Conservation (phyloP, 2,113 vertebrate species). For the Ochotona princeps region DNA sequence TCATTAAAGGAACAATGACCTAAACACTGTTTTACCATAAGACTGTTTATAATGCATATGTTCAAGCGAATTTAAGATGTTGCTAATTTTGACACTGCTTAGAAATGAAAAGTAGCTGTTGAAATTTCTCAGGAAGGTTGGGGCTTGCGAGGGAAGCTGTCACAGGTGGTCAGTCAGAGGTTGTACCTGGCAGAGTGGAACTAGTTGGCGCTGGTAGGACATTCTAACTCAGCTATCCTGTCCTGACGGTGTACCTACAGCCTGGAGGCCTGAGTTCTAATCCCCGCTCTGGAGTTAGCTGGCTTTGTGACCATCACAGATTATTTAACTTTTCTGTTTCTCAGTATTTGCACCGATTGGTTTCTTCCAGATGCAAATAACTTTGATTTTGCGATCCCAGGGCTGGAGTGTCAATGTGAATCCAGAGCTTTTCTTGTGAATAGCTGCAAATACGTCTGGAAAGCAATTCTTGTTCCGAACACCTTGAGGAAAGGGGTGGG, state of each 20-base stretch:
- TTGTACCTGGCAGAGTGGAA: not conserved
- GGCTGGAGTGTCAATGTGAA: not conserved
- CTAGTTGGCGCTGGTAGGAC: not conserved
- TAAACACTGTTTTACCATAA: constrained; percentile 24
- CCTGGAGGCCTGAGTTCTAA: not conserved
- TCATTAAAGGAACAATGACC: not conserved
- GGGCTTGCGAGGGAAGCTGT: not conserved
- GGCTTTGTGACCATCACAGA: constrained; percentile 25
- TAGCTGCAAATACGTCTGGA: not conserved
- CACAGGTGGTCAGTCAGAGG: not conserved
- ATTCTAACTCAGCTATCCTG: not conserved
- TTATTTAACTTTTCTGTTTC: constrained; percentile 24
- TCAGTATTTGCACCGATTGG: not conserved
- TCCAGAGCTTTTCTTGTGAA: constrained; percentile 8
- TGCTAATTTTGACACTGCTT: not conserved
- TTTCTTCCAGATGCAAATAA: constrained; percentile 15
- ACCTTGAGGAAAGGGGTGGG: not conserved
- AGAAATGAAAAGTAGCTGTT: constrained; percentile 46
- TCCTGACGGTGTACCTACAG: not conserved
- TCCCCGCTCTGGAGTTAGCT: not conserved
- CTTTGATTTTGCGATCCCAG: constrained; percentile 38
- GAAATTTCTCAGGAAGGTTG: constrained; percentile 4
- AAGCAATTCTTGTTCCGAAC: not conserved
- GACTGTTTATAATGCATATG: constrained; percentile 31
- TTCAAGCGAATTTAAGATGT: not conserved